Evolutionary conservation across 2,113 vertebrate species (phyloP).

Genomic region (Thalassarche chlororhynchos): DNA sequence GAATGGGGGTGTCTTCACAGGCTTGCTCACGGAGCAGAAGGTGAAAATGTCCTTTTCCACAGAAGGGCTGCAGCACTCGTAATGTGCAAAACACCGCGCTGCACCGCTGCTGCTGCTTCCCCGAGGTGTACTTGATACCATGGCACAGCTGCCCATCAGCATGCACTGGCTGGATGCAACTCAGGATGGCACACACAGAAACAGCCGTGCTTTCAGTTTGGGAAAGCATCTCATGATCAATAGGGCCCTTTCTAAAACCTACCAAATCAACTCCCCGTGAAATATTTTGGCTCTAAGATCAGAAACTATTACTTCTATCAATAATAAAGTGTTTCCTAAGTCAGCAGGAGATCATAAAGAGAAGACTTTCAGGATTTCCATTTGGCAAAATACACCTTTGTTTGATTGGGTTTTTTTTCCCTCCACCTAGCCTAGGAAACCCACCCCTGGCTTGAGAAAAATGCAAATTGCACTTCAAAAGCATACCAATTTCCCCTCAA

Average conservation of each 20-base stretch:
- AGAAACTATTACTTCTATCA: not conserved
- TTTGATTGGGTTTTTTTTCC: not conserved
- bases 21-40: not conserved
- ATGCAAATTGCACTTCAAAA: not conserved
- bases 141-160: not conserved
- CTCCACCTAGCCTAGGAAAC: not conserved
- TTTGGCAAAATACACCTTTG: not conserved
- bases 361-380: not conserved
- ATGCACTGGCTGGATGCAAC: not conserved
- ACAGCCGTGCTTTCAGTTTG: not conserved
- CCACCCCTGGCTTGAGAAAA: not conserved
- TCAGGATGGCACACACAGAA: not conserved
- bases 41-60: not conserved
- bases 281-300: not conserved
- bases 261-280: not conserved
- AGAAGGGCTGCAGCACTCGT: not conserved
- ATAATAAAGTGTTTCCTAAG: not conserved
- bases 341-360: not conserved
- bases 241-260: not conserved
- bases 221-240: not conserved
- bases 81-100: rapidly evolving
- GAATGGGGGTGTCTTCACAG: rapidly evolving
- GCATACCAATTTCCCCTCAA: not conserved
- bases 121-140: rapidly evolving
- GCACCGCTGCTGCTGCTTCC: not conserved